Evolutionary conservation across 2,888 invertebrate genomes (phyloP), one percentile per base, ranked within the genome.

Genomic region (Acronicta aceris): DNA sequence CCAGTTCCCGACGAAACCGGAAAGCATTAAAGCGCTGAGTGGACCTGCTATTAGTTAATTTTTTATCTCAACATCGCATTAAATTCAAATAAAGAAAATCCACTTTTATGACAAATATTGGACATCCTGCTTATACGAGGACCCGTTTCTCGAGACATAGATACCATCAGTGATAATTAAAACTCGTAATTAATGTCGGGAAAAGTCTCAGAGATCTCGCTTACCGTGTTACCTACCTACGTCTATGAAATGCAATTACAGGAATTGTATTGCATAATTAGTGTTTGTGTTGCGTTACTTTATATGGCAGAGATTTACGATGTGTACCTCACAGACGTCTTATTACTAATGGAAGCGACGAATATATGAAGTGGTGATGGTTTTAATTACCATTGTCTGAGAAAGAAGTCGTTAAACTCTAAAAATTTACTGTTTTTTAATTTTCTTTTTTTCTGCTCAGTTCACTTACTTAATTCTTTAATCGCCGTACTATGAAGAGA

Each of bases 11-110:
- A 76, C 53, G 54, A 68, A 70, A 78, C 81, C 82, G 84, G 82
- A 84, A 84, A 80, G 74, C 81, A 83, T 84, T 80, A 83, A 76
- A 66, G 62, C 66, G 33, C 61, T 64, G 66, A 65, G 58, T 74
- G 65, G 74, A 71, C 64, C 52, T 65, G 47, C 63, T 67, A 65
- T 69, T 74, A 71, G 57, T 68, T 69, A 60, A 63, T 61, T 74
- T 70, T 72, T 48, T 70, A 70, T 70, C 60, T 66, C 66, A 56
- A 61, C 58, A 65, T 64, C 57, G 50, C 50, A 67, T 54, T 60
- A 66, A 72, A 66, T 47, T 45, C 53, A 58, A 65, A 57, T 67
- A 68, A 68, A 51, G 67, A 65, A 66, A 60, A 48, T 57, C 47
- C 46, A 73, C 61, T 49, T 55, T 47, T 61, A 65, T 59, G 68